These are phyloP conservation scores for Syrmaticus mikado DNA, from an alignment of 2,113 vertebrate genomes.

Conservation along the genomic window DNA sequence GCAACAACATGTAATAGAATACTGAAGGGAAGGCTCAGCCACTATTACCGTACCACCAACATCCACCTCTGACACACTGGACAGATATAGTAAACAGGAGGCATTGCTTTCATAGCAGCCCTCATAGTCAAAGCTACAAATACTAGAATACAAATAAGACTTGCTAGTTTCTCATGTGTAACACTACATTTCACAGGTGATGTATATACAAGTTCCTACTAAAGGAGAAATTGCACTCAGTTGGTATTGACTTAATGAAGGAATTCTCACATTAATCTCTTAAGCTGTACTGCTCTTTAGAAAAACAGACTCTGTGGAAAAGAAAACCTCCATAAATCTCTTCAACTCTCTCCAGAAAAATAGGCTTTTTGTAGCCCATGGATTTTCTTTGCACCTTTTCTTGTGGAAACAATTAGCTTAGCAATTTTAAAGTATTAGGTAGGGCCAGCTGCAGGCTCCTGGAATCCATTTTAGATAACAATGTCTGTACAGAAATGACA, in stretches of 20 bases:
- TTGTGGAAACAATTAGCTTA: conserved; percentile 68
- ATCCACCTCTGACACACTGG: background rate
- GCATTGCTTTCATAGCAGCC: background rate
- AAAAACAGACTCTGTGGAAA: conserved; percentile 58
- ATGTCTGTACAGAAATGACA: background rate
- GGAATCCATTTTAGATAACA: conserved; percentile 8
- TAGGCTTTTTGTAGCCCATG: conserved; percentile 41
- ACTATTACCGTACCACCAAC: background rate
- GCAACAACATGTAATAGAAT: background rate
- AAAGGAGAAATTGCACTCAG: conserved; percentile 32
- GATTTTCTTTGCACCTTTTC: conserved; percentile 63
- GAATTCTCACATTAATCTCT: conserved; percentile 69
- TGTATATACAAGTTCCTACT: conserved; percentile 6
- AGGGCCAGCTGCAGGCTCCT: conserved; percentile 23
- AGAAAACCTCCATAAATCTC: conserved; percentile 60
- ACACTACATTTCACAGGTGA: conserved; percentile 5
- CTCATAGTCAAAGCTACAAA: background rate
- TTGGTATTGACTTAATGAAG: conserved; percentile 62
- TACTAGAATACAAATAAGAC: background rate
- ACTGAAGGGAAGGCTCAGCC: background rate
- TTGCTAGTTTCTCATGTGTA: background rate
- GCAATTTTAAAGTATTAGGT: conserved; percentile 47
- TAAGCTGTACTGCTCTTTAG: conserved; percentile 46
- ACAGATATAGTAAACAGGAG: background rate
- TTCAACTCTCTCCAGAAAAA: conserved; percentile 35